Conservation (phyloP, 2,113 vertebrate species). For the Hylia prasina region DNA sequence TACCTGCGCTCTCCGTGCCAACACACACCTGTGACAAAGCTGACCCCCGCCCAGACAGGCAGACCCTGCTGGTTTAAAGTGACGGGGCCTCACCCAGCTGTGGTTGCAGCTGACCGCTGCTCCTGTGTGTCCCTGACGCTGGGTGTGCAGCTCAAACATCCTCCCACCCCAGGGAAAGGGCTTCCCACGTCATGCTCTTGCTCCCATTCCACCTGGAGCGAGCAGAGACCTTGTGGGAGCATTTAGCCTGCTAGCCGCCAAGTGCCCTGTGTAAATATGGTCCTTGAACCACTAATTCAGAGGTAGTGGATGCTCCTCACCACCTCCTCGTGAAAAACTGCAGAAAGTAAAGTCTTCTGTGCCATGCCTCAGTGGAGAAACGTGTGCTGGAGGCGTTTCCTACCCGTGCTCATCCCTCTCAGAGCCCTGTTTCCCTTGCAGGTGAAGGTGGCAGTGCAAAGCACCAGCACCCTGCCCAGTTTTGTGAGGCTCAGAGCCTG, state of each 20-base stretch:
- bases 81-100: fast-evolving
- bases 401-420: too few relatives aligned
- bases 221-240: not conserved
- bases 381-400: too few relatives aligned
- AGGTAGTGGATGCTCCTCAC: not conserved
- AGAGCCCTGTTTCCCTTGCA: too few relatives aligned
- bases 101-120: not conserved
- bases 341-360: too few relatives aligned
- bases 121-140: not conserved
- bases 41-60: not conserved
- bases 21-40: not conserved
- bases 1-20: fast-evolving
- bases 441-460: too few relatives aligned
- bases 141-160: fast-evolving
- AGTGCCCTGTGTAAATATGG: fast-evolving
- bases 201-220: not conserved
- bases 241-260: not conserved
- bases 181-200: fast-evolving
- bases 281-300: not conserved
- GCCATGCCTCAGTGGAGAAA: too few relatives aligned
- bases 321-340: not conserved
- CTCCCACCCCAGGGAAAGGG: not conserved
- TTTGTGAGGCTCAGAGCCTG: too few relatives aligned
- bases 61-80: fast-evolving
- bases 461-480: too few relatives aligned